Conservation (phyloP, 2,113 vertebrate genomes). For the Sphaerodactylus townsendi region DNA sequence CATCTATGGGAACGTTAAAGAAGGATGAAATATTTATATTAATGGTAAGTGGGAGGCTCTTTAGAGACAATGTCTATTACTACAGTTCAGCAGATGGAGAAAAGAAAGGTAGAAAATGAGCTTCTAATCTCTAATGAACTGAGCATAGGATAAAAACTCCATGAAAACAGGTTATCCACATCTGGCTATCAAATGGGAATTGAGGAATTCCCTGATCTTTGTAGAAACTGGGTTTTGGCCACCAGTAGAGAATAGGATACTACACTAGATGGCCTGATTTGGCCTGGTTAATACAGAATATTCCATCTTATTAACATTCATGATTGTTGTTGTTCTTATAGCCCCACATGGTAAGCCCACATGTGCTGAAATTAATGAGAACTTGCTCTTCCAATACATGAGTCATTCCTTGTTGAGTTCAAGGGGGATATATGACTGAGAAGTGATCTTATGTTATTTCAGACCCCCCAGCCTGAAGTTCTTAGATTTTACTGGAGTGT, state of each 20-base stretch:
- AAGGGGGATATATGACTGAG: not conserved
- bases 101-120: not conserved
- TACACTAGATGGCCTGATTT: not conserved
- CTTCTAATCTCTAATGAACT: not conserved
- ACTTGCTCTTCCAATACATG: not conserved
- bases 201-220: not conserved
- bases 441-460: not conserved
- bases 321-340: slow-evolving; percentile 9
- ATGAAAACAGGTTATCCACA: slow-evolving; percentile 22
- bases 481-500: slow-evolving; percentile 22
- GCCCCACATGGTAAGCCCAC: not conserved
- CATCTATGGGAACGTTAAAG: not conserved
- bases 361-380: not conserved
- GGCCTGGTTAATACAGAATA: not conserved
- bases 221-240: not conserved
- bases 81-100: not conserved
- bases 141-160: not conserved
- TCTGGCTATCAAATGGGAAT: not conserved
- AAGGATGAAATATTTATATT: not conserved
- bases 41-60: not conserved
- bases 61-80: not conserved
- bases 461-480: not conserved
- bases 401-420: not conserved
- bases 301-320: slow-evolving; percentile 3
- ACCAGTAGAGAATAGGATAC: not conserved